Evolutionary conservation across 2,888 invertebrate genomes (phyloP).

Genomic region (Eueremaeus valkanovi): DNA sequence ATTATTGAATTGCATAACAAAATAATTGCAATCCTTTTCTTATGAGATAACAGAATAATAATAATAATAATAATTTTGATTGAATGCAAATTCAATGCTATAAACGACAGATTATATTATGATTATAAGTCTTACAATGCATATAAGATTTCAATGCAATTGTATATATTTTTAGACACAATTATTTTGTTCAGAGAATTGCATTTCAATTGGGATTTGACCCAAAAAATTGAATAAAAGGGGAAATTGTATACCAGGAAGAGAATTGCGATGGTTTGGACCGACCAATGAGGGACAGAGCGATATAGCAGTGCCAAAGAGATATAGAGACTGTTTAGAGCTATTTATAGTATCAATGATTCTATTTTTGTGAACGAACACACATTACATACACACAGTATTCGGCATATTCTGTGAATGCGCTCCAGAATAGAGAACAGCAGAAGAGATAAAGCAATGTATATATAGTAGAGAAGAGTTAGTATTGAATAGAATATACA

Average conservation of each 20-base stretch:
- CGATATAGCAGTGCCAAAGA: too few species aligned
- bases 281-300: constrained; percentile 3
- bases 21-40: too few species aligned
- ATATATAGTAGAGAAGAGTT: neutral
- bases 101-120: too few species aligned
- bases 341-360: constrained; percentile 32
- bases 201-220: neutral
- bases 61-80: too few species aligned
- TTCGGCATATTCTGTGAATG: constrained; percentile 10
- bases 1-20: too few species aligned
- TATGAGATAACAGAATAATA: too few species aligned
- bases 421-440: neutral
- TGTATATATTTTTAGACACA: neutral
- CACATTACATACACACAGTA: constrained; percentile 8
- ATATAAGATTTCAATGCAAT: neutral
- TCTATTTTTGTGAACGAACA: constrained; percentile 26
- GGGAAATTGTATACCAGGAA: constrained; percentile 9
- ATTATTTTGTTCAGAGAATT: neutral
- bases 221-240: neutral
- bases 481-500: too few species aligned
- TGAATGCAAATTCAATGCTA: too few species aligned
- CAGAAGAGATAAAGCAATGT: neutral
- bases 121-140: neutral
- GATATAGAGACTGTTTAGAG: neutral
- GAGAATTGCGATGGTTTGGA: neutral